These are phyloP conservation scores for Eristalis tenax DNA, from an alignment of 2,888 invertebrate genomes.

Conservation along the genomic window DNA sequence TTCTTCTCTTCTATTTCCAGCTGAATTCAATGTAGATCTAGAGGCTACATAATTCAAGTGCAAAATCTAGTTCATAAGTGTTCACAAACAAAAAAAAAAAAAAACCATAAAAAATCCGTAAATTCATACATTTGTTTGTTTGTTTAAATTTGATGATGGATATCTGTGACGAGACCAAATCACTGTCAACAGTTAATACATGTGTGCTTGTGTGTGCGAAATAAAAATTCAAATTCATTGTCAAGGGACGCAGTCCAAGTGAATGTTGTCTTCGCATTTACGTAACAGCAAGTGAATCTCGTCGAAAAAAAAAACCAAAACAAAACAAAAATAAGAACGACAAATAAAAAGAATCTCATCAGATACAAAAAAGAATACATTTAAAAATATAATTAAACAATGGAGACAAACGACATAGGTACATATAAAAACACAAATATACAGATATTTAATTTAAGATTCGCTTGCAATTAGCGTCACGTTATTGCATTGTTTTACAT, in stretches of 20 bases:
- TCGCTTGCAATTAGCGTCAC: slow-evolving; percentile 52
- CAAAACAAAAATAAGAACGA: background rate
- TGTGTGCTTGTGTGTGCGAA: slow-evolving; percentile 33
- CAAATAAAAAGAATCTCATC: background rate
- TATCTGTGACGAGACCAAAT: slow-evolving; percentile 11
- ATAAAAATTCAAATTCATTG: slow-evolving; percentile 17
- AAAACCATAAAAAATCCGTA: background rate
- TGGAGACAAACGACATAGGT: slow-evolving; percentile 63
- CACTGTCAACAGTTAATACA: slow-evolving; percentile 21
- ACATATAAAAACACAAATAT: slow-evolving; percentile 29
- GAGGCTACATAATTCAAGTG: slow-evolving; percentile 48
- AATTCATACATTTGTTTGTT: background rate
- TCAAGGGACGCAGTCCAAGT: slow-evolving; percentile 37
- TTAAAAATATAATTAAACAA: slow-evolving; percentile 15
- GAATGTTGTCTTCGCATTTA: slow-evolving; percentile 20
- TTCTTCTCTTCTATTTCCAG: slow-evolving; percentile 55
- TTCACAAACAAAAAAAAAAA: background rate
- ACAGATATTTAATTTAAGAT: background rate
- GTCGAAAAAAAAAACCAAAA: too few relatives aligned
- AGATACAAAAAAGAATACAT: background rate
- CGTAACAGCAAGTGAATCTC: background rate
- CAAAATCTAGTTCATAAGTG: slow-evolving; percentile 18
- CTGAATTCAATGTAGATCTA: slow-evolving; percentile 41
- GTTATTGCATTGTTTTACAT: slow-evolving; percentile 15
- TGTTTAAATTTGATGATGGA: slow-evolving; percentile 34